These are phyloP conservation scores for Bombyx huttoni DNA, from an alignment of 2,888 invertebrate genomes.

Conservation along the genomic window DNA sequence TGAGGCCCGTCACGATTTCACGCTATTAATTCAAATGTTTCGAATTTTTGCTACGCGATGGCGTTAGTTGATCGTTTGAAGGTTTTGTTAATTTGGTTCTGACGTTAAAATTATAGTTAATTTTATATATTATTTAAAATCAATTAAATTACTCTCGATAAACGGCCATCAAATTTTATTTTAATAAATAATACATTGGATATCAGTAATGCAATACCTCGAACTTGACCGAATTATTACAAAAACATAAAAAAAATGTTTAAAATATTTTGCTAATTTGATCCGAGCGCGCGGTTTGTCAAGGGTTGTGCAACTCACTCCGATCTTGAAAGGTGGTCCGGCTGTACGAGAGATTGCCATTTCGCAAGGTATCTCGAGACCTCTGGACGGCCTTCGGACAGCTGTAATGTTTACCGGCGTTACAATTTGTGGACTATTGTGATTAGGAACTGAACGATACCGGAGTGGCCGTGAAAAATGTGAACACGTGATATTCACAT, in stretches of 20 bases:
- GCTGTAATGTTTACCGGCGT: constrained; percentile 19
- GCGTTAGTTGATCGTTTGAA: neutral
- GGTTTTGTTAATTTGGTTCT: neutral
- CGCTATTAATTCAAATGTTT: neutral
- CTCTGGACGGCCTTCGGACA: constrained; percentile 23
- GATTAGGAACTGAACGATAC: constrained; percentile 1
- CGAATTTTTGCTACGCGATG: neutral
- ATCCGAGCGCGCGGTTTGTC: constrained; percentile 1
- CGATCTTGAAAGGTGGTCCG: constrained; percentile 19
- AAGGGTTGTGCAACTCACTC: constrained; percentile 14
- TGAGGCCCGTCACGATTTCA: too few species aligned
- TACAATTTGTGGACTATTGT: constrained; percentile 12
- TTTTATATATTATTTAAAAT: too few species aligned
- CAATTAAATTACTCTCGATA: neutral
- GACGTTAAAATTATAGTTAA: neutral
- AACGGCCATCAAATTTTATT: neutral
- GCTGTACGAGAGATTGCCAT: constrained; percentile 33
- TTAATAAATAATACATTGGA: neutral
- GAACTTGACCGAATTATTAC: too few species aligned
- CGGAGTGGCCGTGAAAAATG: neutral
- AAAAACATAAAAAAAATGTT: neutral
- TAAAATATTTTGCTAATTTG: neutral
- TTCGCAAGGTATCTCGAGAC: constrained; percentile 38
- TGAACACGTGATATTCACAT: neutral
- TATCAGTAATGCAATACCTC: too few species aligned